A percentile compares a stretch with the other conserved stretches of the same genome.
phyloP scores from a whole-genome alignment of 2,888 invertebrate species.

The Drosophila niveifrons region DNA sequence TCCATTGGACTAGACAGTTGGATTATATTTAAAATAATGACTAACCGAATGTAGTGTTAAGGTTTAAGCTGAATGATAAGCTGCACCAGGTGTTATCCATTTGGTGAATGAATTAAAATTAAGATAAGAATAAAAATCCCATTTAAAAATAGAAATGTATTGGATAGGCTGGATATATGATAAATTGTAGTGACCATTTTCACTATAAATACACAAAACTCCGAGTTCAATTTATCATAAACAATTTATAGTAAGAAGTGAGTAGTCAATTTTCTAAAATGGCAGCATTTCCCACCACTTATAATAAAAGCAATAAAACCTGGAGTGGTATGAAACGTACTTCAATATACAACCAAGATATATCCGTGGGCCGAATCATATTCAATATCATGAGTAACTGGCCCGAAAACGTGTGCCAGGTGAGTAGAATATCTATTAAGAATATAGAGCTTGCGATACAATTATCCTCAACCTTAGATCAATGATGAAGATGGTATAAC shows the following conservation, averaged over 20 bases:
- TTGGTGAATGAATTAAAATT: neutral
- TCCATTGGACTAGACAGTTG: neutral
- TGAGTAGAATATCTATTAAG: conserved; percentile 17
- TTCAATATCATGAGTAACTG: conserved; percentile 66
- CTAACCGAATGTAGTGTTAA: neutral
- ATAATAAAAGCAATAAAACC: neutral
- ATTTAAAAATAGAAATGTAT: neutral
- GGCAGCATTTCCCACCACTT: neutral
- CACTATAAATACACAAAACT: neutral
- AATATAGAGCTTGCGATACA: neutral
- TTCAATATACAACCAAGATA: conserved; percentile 59
- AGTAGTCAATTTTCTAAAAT: neutral
- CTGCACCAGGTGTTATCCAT: neutral
- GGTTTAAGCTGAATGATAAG: neutral
- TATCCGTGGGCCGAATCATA: conserved; percentile 64
- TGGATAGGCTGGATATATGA: neutral
- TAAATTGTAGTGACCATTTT: neutral
- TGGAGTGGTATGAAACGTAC: conserved; percentile 56
- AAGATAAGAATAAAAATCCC: neutral
- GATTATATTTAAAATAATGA: neutral
- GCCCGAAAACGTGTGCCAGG: conserved; percentile 71
- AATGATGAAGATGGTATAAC: conserved; percentile 64
- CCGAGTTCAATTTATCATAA: neutral
- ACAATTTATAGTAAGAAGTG: neutral
- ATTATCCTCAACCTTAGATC: conserved; percentile 54